These are phyloP conservation scores for Xyrichtys novacula DNA, from an alignment of 2,797 vertebrate genomes.

Conservation along the genomic window DNA sequence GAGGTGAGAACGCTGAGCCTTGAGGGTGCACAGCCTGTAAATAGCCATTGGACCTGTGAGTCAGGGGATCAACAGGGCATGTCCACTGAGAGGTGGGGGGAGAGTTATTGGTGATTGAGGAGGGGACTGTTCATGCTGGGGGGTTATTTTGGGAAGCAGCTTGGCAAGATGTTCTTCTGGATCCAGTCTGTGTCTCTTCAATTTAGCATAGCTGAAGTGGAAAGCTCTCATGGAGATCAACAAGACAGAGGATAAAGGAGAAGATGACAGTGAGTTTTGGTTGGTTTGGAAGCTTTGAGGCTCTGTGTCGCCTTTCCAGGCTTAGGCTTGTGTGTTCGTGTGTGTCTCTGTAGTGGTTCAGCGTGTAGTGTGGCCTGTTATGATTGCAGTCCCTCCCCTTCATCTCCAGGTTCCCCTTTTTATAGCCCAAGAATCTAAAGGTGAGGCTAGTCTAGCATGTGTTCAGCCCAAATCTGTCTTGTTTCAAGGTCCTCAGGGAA, in stretches of 20 bases:
- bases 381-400: constrained; percentile 1
- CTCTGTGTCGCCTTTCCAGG: constrained; percentile 30
- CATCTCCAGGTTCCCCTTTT: not conserved
- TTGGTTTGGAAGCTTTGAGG: constrained; percentile 30
- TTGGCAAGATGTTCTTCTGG: constrained; percentile 47
- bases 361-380: constrained; percentile 22
- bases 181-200: constrained; percentile 49
- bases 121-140: constrained; percentile 13
- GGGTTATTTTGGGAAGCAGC: constrained; percentile 53
- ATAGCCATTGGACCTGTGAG: constrained; percentile 53
- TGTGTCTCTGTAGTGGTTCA: not conserved
- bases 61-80: constrained; percentile 50
- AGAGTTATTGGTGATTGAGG: constrained; percentile 42
- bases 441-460: not conserved
- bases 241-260: constrained; percentile 55
- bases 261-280: constrained; percentile 69
- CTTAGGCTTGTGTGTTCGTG: constrained; percentile 8
- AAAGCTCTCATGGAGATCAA: constrained; percentile 57
- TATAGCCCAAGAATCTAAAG: not conserved
- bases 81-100: constrained; percentile 22
- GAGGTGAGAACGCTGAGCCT: constrained; percentile 28
- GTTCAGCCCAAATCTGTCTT: not conserved
- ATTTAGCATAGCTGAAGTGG: constrained; percentile 50
- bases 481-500: not conserved
- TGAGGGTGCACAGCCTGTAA: constrained; percentile 45